A percentile compares a stretch with the other conserved stretches of the same genome.
These are phyloP conservation scores for Smutsia temminckii DNA, from an alignment of 2,797 vertebrate species.

Conservation along the genomic window DNA sequence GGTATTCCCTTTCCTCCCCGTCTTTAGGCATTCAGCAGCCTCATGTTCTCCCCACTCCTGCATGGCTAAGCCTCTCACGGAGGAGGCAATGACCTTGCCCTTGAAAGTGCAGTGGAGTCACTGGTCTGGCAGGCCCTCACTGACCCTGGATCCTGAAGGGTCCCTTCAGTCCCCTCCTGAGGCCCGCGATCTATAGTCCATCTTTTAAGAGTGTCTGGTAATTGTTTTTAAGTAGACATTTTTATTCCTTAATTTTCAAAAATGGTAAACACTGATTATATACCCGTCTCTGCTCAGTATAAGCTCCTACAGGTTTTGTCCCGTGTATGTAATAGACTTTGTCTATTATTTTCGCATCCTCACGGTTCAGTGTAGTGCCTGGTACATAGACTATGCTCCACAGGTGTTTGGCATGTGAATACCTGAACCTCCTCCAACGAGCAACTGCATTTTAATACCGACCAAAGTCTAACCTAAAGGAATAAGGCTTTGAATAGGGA, in stretches of 20 bases:
- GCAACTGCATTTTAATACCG: not conserved
- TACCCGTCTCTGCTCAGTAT: not conserved
- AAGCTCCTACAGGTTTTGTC: not conserved
- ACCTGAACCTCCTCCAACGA: not conserved
- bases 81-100: not conserved
- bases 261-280: constrained; percentile 25
- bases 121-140: not conserved
- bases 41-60: no score
- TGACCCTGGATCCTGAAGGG: no score
- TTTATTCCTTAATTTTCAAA: constrained; percentile 24
- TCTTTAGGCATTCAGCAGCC: not conserved
- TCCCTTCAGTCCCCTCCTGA: not conserved
- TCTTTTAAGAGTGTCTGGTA: not conserved
- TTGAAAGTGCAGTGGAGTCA: not conserved
- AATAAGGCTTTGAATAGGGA: not conserved
- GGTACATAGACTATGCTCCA: not conserved
- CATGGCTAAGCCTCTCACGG: not conserved
- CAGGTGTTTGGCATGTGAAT: not conserved
- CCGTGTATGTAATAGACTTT: not conserved
- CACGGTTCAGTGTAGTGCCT: not conserved
- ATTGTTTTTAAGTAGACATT: constrained; percentile 19
- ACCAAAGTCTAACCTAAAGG: not conserved
- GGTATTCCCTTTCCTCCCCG: not conserved
- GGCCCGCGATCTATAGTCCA: not conserved
- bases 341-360: not conserved